Conservation (phyloP, 2,113 vertebrate species). For the Zosterops lateralis region DNA sequence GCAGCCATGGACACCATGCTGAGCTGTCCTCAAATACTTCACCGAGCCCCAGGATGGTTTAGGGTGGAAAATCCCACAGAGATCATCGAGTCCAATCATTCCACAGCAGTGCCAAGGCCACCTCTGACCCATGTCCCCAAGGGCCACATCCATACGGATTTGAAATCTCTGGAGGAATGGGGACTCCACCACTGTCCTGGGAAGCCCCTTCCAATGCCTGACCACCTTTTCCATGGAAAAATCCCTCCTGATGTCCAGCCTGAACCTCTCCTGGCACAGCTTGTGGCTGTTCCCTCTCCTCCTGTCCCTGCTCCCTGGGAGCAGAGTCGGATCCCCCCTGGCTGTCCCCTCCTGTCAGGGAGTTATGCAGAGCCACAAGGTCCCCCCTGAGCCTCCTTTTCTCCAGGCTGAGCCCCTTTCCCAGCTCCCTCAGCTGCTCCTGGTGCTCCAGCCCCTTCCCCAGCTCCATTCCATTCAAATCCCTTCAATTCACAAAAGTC, state of each 20-base stretch:
- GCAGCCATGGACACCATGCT: rapidly evolving
- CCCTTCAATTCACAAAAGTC: not conserved
- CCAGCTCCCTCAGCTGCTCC: not conserved
- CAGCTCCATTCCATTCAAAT: not conserved
- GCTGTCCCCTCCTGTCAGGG: not conserved
- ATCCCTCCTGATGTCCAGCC: too few relatives aligned
- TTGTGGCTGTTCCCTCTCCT: rapidly evolving
- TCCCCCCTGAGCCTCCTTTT: not conserved
- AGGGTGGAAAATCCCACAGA: not conserved
- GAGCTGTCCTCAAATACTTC: not conserved
- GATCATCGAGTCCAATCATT: not conserved
- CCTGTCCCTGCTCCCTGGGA: not conserved
- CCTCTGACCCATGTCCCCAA: rapidly evolving
- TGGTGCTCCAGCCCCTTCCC: not conserved
- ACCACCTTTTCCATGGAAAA: not conserved
- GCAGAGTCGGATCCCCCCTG: rapidly evolving
- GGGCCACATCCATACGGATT: not conserved
- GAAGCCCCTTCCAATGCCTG: not conserved
- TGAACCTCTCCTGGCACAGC: too few relatives aligned
- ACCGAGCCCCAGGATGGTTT: not conserved
- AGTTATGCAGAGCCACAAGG: not conserved
- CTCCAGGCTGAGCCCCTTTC: not conserved
- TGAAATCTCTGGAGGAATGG: not conserved
- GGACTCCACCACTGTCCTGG: not conserved
- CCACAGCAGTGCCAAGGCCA: not conserved